Conservation (phyloP, 1,140 invertebrate species). For the Nymphalis io region DNA sequence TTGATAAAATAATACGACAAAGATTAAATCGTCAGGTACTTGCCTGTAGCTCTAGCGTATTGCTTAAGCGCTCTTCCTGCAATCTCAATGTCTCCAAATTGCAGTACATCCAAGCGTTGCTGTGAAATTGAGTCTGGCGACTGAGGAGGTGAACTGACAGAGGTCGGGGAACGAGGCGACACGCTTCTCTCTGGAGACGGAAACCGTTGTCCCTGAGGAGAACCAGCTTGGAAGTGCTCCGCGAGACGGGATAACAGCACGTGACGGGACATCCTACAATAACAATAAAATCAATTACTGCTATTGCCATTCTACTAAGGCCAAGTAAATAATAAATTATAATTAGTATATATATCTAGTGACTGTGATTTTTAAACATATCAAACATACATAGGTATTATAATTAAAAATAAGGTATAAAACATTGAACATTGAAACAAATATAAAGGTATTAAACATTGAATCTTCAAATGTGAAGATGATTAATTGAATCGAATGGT, state of each 20-base stretch:
- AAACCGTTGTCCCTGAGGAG: constrained; percentile 65
- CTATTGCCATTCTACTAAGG: no score
- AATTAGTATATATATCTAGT: no score
- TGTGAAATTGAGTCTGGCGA: constrained; percentile 61
- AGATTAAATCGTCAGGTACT: not conserved
- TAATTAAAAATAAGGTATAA: no score
- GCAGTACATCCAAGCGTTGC: constrained; percentile 58
- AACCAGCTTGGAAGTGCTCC: constrained; percentile 69
- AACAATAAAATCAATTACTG: not conserved
- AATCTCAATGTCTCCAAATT: constrained; percentile 70
- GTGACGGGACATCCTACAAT: constrained; percentile 68
- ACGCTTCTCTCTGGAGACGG: constrained; percentile 68
- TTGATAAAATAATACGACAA: no score
- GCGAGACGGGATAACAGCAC: constrained; percentile 71
- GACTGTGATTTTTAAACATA: no score
- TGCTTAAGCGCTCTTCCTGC: constrained; percentile 71
- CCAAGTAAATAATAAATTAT: no score
- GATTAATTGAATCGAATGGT: not conserved
- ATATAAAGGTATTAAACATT: no score
- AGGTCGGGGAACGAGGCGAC: constrained; percentile 58
- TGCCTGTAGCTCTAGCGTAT: constrained; percentile 73
- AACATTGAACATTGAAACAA: no score
- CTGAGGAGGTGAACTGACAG: constrained; percentile 59
- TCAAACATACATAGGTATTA: no score
- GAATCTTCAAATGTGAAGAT: constrained; percentile 5